Conservation (phyloP, 2,797 vertebrate species). For the Glyptemys insculpta region DNA sequence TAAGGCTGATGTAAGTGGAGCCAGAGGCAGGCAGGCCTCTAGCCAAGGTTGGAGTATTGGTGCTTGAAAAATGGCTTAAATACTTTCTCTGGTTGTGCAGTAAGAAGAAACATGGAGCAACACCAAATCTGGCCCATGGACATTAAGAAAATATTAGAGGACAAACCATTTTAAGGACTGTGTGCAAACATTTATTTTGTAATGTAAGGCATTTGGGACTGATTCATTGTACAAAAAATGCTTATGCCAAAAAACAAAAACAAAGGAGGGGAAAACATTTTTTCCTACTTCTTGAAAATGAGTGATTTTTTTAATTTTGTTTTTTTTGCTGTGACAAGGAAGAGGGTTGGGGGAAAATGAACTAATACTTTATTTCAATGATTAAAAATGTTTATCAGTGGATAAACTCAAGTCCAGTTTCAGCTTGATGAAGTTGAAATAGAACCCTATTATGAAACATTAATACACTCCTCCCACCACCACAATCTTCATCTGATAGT, state of each 20-base stretch:
- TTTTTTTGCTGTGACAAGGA: constrained; percentile 67
- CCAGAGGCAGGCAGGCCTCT: not conserved
- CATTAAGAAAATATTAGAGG: not conserved
- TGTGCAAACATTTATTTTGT: not conserved
- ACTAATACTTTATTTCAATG: constrained; percentile 74
- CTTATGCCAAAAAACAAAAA: not conserved
- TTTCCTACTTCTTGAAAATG: constrained; percentile 72
- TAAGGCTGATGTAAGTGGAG: not conserved
- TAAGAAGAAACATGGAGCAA: not conserved
- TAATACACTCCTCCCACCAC: constrained; percentile 53
- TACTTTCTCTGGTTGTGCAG: not conserved
- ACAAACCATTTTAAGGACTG: not conserved
- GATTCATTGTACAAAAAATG: not conserved
- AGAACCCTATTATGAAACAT: constrained; percentile 69
- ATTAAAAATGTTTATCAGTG: constrained; percentile 72
- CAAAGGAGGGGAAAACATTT: not conserved
- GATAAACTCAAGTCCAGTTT: constrained; percentile 44
- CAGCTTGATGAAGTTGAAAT: constrained; percentile 47
- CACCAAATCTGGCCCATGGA: not conserved
- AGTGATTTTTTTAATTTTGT: constrained; percentile 57
- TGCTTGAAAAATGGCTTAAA: not conserved
- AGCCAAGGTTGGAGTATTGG: not conserved
- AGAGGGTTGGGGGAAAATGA: constrained; percentile 53
- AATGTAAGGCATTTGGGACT: not conserved
- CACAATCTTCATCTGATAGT: constrained; percentile 58